Percentiles rank a stretch among this genome's conserved stretches.
phyloP scores from a whole-genome alignment of 2,888 invertebrate genomes.

The Dioctria rufipes region DNA sequence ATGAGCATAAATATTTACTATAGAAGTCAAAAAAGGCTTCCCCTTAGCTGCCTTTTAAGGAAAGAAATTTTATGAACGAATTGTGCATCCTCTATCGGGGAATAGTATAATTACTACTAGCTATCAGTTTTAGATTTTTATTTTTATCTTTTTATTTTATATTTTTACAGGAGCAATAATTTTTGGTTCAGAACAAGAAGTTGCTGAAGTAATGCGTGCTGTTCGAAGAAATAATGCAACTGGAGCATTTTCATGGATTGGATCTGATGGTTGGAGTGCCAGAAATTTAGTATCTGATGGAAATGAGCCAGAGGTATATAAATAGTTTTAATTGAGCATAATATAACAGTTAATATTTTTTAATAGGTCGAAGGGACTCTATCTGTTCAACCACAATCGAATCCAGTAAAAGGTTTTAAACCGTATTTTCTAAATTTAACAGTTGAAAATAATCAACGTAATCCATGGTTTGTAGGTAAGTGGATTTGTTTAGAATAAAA shows the following conservation, averaged over 20 bases:
- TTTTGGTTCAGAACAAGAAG: slow-evolving; percentile 97
- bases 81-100: no score
- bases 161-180: slow-evolving; percentile 86
- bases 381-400: slow-evolving; percentile 94
- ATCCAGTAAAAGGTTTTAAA: slow-evolving; percentile 89
- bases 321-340: slow-evolving; percentile 7
- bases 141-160: neutral
- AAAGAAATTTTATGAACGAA: no score
- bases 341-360: slow-evolving; percentile 30
- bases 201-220: slow-evolving; percentile 95
- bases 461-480: slow-evolving; percentile 97
- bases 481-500: slow-evolving; percentile 59
- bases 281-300: slow-evolving; percentile 88
- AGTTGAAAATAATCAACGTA: slow-evolving; percentile 88
- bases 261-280: slow-evolving; percentile 97
- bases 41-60: no score
- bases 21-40: no score
- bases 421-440: slow-evolving; percentile 88
- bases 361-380: slow-evolving; percentile 88
- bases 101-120: no score
- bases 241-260: slow-evolving; percentile 94
- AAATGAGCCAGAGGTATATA: slow-evolving; percentile 83
- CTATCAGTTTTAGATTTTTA: neutral
- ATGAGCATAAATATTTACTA: no score
- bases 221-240: slow-evolving; percentile 90